A percentile compares a stretch with the other conserved stretches of the same genome.
Evolutionary conservation across 2,888 invertebrate species (phyloP).

Genomic region (Sminthurides aquaticus): DNA sequence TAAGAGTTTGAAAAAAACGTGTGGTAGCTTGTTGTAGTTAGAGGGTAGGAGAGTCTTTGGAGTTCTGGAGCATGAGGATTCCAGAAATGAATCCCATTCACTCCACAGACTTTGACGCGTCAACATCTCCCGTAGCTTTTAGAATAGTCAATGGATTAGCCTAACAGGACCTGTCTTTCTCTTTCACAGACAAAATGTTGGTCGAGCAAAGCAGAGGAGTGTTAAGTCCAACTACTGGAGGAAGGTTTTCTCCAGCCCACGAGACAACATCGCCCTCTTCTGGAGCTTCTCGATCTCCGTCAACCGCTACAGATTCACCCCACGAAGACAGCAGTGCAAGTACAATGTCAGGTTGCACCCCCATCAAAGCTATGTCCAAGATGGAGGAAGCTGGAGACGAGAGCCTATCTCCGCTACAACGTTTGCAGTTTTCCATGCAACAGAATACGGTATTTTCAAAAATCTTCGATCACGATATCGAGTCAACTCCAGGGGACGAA

Average conservation of each 20-base stretch:
- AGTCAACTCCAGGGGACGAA: neutral
- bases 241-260: slow-evolving; percentile 10
- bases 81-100: too few relatives aligned
- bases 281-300: neutral
- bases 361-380: slow-evolving; percentile 9
- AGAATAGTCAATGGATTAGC: too few relatives aligned
- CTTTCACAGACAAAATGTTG: slow-evolving; percentile 7
- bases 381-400: neutral
- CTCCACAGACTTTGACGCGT: too few relatives aligned
- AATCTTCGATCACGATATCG: slow-evolving; percentile 7
- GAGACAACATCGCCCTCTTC: slow-evolving; percentile 15
- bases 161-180: too few relatives aligned
- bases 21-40: too few relatives aligned
- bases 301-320: slow-evolving; percentile 1
- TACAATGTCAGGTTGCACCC: slow-evolving; percentile 16
- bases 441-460: slow-evolving; percentile 27
- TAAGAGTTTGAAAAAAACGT: too few relatives aligned
- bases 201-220: slow-evolving; percentile 19
- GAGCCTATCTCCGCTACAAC: slow-evolving; percentile 35
- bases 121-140: too few relatives aligned
- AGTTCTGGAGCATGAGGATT: too few relatives aligned
- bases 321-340: slow-evolving; percentile 10
- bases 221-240: neutral
- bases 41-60: too few relatives aligned
- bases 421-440: slow-evolving; percentile 36